A percentile compares a stretch with the other conserved stretches of the same genome.
Evolutionary conservation across 64 coral and sea anemone species (phyloP).

Genomic region (Montipora cactus): DNA sequence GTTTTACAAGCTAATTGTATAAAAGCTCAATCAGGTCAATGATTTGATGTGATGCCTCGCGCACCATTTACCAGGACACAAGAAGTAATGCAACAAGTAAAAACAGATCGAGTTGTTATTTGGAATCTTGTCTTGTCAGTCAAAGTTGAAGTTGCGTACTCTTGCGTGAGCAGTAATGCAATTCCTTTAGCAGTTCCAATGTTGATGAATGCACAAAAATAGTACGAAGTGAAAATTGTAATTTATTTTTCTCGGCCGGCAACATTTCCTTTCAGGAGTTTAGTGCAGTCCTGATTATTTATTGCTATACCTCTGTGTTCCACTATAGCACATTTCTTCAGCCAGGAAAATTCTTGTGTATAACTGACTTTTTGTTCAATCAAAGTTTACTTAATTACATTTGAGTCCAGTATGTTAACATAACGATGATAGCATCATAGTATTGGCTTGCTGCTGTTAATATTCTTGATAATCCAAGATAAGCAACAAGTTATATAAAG

Average conservation of each 20-base stretch:
- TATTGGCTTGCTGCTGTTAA: neutral
- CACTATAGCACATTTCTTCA: neutral
- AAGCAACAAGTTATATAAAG: too few relatives aligned
- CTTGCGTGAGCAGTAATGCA: neutral
- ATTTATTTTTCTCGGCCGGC: neutral
- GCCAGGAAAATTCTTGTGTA: neutral
- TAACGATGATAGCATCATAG: neutral
- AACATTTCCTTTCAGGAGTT: neutral
- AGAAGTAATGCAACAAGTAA: too few relatives aligned
- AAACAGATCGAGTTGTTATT: too few relatives aligned
- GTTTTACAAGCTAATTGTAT: too few relatives aligned
- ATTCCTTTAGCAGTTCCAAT: neutral
- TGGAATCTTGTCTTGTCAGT: too few relatives aligned
- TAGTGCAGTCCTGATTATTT: neutral
- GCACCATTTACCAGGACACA: too few relatives aligned
- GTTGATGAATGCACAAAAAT: neutral
- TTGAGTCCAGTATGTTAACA: neutral
- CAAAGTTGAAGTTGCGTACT: neutral
- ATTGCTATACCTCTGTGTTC: neutral
- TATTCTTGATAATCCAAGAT: neutral
- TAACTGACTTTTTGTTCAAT: neutral
- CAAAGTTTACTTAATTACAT: neutral
- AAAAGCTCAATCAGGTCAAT: too few relatives aligned
- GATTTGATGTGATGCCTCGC: too few relatives aligned
- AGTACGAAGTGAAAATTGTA: neutral